These are phyloP conservation scores for Erannis defoliaria DNA, from an alignment of 2,888 invertebrate genomes.

Conservation along the genomic window DNA sequence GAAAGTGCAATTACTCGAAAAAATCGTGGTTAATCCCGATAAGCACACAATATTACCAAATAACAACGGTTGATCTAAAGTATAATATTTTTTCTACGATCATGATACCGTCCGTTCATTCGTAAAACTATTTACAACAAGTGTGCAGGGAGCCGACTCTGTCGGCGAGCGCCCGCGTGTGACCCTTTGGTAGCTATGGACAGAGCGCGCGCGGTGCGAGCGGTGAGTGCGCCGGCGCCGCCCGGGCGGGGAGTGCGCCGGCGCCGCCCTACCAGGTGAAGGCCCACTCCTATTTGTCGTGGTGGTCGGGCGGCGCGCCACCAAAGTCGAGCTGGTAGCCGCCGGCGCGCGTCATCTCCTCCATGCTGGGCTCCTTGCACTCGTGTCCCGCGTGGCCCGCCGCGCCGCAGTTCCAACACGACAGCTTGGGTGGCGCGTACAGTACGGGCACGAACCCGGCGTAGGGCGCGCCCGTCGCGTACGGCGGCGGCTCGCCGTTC, in stretches of 20 bases:
- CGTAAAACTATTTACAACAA: conserved; percentile 46
- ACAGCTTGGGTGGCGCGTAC: conserved; percentile 88
- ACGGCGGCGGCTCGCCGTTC: conserved; percentile 80
- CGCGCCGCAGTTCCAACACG: conserved; percentile 97
- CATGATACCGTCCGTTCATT: conserved; percentile 43
- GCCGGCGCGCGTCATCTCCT: conserved; percentile 93
- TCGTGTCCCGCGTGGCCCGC: conserved; percentile 94
- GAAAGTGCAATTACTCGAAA: conserved; percentile 75
- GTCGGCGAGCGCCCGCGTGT: conserved; percentile 51
- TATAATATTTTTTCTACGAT: conserved; percentile 51
- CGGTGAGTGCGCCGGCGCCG: conserved; percentile 44
- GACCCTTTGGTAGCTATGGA: conserved; percentile 64
- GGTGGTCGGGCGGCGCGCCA: conserved; percentile 76
- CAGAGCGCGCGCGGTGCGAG: conserved; percentile 10
- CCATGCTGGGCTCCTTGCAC: conserved; percentile 96
- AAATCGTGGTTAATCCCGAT: conserved; percentile 49
- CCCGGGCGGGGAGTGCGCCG: conserved; percentile 37
- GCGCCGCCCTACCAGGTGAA: conserved; percentile 41
- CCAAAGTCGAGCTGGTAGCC: conserved; percentile 90
- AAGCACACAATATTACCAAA: conserved; percentile 63
- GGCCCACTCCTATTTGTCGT: conserved; percentile 70
- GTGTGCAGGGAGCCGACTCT: conserved; percentile 35
- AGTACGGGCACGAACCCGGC: conserved; percentile 82
- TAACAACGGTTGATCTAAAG: conserved; percentile 55
- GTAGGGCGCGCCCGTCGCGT: conserved; percentile 77